Percentiles rank a stretch among this genome's conserved stretches.
These are phyloP conservation scores for Aporophyla lueneburgensis DNA, from an alignment of 2,888 invertebrate species.

Conservation along the genomic window DNA sequence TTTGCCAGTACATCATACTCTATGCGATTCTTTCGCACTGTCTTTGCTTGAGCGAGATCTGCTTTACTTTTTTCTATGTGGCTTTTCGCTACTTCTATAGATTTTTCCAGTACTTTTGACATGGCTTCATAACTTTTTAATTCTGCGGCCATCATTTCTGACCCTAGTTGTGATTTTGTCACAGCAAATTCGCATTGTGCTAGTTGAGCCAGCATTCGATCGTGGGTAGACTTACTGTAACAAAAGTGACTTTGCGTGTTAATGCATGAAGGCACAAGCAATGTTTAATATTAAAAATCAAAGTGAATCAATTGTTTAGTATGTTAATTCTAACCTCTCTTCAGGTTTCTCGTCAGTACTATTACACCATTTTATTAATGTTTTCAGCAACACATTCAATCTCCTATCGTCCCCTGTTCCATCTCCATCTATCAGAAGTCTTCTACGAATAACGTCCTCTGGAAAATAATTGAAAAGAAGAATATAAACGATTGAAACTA, in stretches of 20 bases:
- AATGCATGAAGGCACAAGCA: background rate
- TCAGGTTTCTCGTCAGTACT: slow-evolving; percentile 92
- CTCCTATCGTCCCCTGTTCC: slow-evolving; percentile 98
- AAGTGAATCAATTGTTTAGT: background rate
- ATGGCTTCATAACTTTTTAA: slow-evolving; percentile 95
- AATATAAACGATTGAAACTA: background rate
- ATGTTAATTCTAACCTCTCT: slow-evolving; percentile 90
- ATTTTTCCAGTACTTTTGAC: slow-evolving; percentile 94
- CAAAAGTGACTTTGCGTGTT: slow-evolving; percentile 9
- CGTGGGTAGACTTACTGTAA: slow-evolving; percentile 93
- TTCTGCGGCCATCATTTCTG: slow-evolving; percentile 96
- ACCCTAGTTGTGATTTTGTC: slow-evolving; percentile 94
- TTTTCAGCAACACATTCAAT: slow-evolving; percentile 96
- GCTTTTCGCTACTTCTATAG: slow-evolving; percentile 94
- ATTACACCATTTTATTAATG: slow-evolving; percentile 95
- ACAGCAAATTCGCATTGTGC: slow-evolving; percentile 97
- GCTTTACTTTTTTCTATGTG: slow-evolving; percentile 96
- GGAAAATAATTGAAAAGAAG: slow-evolving; percentile 64
- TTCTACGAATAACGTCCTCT: slow-evolving; percentile 98
- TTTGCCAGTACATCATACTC: slow-evolving; percentile 98
- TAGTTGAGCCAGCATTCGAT: slow-evolving; percentile 95
- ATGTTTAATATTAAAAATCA: background rate
- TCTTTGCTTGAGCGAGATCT: slow-evolving; percentile 95
- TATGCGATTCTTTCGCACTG: slow-evolving; percentile 96
- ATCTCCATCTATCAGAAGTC: slow-evolving; percentile 98